These are phyloP conservation scores for Drosophila peninsularis DNA, from an alignment of 2,888 invertebrate species.

Conservation along the genomic window DNA sequence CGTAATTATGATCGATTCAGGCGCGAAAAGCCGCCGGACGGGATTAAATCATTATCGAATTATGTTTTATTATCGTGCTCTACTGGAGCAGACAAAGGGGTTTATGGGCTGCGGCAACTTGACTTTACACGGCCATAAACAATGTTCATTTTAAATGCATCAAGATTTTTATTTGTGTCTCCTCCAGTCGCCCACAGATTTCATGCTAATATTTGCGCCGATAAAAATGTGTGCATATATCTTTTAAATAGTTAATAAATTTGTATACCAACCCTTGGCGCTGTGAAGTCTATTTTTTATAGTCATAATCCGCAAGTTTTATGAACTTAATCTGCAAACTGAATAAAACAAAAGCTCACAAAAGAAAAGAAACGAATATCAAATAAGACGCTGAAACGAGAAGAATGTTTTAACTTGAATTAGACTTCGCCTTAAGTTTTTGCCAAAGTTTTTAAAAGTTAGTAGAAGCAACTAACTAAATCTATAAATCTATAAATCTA, in stretches of 20 bases:
- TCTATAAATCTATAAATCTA: no score
- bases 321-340: conserved; percentile 59
- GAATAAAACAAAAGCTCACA: conserved; percentile 34
- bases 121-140: conserved; percentile 33
- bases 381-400: conserved; percentile 57
- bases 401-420: conserved; percentile 40
- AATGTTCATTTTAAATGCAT: conserved; percentile 59
- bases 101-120: conserved; percentile 35
- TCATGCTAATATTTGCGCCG: conserved; percentile 50
- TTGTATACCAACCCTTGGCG: conserved; percentile 64
- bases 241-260: conserved; percentile 38
- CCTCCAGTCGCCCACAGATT: conserved; percentile 27
- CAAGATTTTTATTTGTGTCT: conserved; percentile 49
- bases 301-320: conserved; percentile 60
- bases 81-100: conserved; percentile 40
- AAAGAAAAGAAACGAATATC: conserved; percentile 6
- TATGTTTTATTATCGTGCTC: conserved; percentile 57
- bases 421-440: conserved; percentile 12
- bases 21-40: conserved; percentile 42
- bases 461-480: no score
- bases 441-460: no score
- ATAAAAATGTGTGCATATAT: conserved; percentile 42
- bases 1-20: conserved; percentile 74
- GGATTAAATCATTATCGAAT: conserved; percentile 74
- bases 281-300: conserved; percentile 56